These are phyloP conservation scores for Larimichthys polyactis DNA, from an alignment of 2,113 vertebrate species.

Conservation along the genomic window DNA sequence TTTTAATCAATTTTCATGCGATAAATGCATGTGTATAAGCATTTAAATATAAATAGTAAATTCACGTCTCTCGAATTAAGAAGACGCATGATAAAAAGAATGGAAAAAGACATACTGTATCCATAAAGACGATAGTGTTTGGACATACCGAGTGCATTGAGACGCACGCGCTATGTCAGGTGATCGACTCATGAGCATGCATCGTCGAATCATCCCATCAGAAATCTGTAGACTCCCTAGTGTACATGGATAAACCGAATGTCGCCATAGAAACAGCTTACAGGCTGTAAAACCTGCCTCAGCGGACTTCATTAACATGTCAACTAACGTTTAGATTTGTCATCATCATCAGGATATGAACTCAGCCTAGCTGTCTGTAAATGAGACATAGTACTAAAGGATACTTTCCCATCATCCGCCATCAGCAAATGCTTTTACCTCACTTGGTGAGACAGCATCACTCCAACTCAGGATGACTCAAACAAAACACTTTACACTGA, in stretches of 20 bases:
- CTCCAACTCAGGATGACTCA: not conserved
- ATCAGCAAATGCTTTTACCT: not conserved
- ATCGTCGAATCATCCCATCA: not conserved
- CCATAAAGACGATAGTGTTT: slow-evolving; percentile 25
- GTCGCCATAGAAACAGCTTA: slow-evolving; percentile 15
- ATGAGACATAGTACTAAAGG: not conserved
- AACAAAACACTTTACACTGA: slow-evolving; percentile 23
- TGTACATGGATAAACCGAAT: not conserved
- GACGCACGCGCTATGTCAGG: slow-evolving; percentile 8
- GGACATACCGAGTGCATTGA: slow-evolving; percentile 28
- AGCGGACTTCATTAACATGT: not conserved
- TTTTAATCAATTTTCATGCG: slow-evolving; percentile 46
- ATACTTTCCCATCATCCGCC: slow-evolving; percentile 7
- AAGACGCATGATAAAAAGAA: slow-evolving; percentile 37
- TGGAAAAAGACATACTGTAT: slow-evolving; percentile 3
- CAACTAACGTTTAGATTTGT: not conserved
- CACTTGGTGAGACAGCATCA: slow-evolving; percentile 32
- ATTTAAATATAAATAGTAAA: slow-evolving; percentile 73
- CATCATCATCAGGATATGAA: slow-evolving; percentile 3
- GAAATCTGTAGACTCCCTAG: not conserved
- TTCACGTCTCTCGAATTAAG: slow-evolving; percentile 32
- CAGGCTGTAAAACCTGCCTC: not conserved
- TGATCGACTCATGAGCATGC: not conserved
- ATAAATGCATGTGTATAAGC: slow-evolving; percentile 69
- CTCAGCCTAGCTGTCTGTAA: not conserved